phyloP scores from a whole-genome alignment of 1,140 invertebrate genomes.

The Drosophila asahinai region DNA sequence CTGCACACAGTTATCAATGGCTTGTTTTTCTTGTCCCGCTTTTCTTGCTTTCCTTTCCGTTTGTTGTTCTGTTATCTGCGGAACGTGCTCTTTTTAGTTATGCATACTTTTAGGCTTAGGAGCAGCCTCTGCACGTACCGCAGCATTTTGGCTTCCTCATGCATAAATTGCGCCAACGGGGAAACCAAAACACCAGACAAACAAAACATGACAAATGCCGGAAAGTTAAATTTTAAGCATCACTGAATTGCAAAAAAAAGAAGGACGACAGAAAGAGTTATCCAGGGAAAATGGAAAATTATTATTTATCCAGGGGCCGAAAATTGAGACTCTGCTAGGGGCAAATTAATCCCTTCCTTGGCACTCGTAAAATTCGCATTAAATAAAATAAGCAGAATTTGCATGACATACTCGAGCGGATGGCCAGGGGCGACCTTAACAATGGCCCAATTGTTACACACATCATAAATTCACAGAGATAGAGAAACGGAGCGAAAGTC shows the following conservation, averaged over 20 bases:
- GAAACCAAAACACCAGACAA: slow-evolving; percentile 42
- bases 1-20: slow-evolving; percentile 61
- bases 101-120: slow-evolving; percentile 79
- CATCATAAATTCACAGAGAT: slow-evolving; percentile 72
- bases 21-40: slow-evolving; percentile 44
- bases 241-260: slow-evolving; percentile 8
- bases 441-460: slow-evolving; percentile 76
- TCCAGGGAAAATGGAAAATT: slow-evolving; percentile 30
- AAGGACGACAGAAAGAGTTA: slow-evolving; percentile 2
- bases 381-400: slow-evolving; percentile 74
- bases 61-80: slow-evolving; percentile 71
- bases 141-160: slow-evolving; percentile 40
- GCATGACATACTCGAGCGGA: slow-evolving; percentile 65
- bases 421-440: slow-evolving; percentile 45
- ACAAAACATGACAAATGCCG: slow-evolving; percentile 73
- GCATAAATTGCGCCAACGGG: slow-evolving; percentile 61
- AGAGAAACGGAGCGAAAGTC: slow-evolving; percentile 7
- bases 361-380: slow-evolving; percentile 70
- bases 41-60: slow-evolving; percentile 39
- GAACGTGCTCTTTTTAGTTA: slow-evolving; percentile 79
- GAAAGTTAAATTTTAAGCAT: slow-evolving; percentile 59
- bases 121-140: slow-evolving; percentile 54
- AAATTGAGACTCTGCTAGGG: slow-evolving; percentile 60
- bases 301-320: slow-evolving; percentile 35
- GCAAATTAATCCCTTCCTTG: slow-evolving; percentile 49